A percentile compares a stretch with the other conserved stretches of the same genome.
phyloP scores from a whole-genome alignment of 2,797 vertebrate genomes.

The Enteromius thamalakanensis region DNA sequence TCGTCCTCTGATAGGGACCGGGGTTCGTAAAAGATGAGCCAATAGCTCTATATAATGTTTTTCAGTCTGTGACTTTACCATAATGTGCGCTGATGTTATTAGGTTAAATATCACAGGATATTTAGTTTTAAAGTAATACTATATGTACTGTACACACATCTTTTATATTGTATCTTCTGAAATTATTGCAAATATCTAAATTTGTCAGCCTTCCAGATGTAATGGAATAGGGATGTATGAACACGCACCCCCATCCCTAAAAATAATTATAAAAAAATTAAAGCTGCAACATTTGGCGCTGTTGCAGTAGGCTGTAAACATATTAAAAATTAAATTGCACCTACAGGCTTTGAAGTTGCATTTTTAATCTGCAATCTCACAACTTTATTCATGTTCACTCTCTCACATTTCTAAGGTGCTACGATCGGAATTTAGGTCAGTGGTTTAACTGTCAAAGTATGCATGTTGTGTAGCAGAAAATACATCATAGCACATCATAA shows the following conservation, averaged over 20 bases:
- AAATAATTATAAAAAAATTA: conserved; percentile 69
- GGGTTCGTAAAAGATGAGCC: conserved; percentile 41
- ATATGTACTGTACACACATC: background rate
- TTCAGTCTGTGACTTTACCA: conserved; percentile 24
- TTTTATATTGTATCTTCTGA: conserved; percentile 26
- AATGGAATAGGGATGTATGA: conserved; percentile 31
- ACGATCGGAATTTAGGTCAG: conserved; percentile 40
- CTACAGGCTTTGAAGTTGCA: conserved; percentile 72
- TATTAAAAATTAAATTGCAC: conserved; percentile 78
- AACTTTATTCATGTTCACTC: conserved; percentile 61
- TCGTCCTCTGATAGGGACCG: conserved; percentile 55
- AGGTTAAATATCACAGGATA: conserved; percentile 3
- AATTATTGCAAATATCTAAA: conserved; percentile 1
- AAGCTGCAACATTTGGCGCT: conserved; percentile 70
- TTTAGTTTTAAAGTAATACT: conserved; percentile 1
- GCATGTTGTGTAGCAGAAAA: background rate
- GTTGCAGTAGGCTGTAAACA: conserved; percentile 75
- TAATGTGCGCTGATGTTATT: conserved; percentile 17
- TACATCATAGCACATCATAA: conserved; percentile 5
- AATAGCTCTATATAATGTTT: conserved; percentile 27
- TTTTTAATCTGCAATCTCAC: conserved; percentile 69
- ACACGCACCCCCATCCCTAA: conserved; percentile 61
- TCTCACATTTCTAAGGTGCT: conserved; percentile 41
- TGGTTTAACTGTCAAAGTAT: conserved; percentile 26
- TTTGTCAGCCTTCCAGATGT: conserved; percentile 48